A percentile compares a stretch with the other conserved stretches of the same genome.
phyloP scores from a whole-genome alignment of 2,888 invertebrate species.

The Malachius bipustulatus region DNA sequence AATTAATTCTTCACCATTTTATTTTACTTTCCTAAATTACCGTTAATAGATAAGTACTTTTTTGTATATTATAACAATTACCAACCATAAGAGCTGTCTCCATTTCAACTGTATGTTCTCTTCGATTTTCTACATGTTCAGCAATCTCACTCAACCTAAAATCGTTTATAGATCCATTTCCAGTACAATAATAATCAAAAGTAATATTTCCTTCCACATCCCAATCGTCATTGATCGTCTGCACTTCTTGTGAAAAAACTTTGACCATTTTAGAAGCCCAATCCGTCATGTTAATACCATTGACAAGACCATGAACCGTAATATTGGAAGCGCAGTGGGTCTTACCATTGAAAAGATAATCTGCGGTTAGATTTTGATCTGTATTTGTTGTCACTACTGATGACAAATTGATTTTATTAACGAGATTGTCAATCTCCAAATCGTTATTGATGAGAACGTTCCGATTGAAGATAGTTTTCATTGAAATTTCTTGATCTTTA shows the following conservation, averaged over 20 bases:
- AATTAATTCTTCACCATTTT: no score
- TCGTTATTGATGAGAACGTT: constrained; percentile 29
- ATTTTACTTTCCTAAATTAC: no score
- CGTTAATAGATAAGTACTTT: no score
- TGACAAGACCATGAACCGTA: constrained; percentile 24
- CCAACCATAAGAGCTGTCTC: constrained; percentile 27
- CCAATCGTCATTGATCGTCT: constrained; percentile 41
- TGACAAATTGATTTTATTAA: constrained; percentile 34
- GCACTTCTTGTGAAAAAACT: constrained; percentile 26
- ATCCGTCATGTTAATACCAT: constrained; percentile 35
- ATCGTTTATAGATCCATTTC: constrained; percentile 30
- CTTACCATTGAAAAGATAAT: constrained; percentile 29
- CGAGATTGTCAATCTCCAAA: constrained; percentile 25
- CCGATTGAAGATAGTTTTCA: constrained; percentile 34
- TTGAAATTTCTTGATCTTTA: constrained; percentile 33
- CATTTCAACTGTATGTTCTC: constrained; percentile 21
- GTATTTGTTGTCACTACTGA: constrained; percentile 34
- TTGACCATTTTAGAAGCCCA: constrained; percentile 37
- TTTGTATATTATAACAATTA: constrained; percentile 4
- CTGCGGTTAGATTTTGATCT: constrained; percentile 29
- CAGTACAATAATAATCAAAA: constrained; percentile 31
- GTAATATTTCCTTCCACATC: constrained; percentile 32
- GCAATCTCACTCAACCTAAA: constrained; percentile 28
- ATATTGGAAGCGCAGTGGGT: constrained; percentile 23
- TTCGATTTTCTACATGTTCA: constrained; percentile 24